phyloP scores from a whole-genome alignment of 1,140 invertebrate species.

The Calycopis cecrops region DNA sequence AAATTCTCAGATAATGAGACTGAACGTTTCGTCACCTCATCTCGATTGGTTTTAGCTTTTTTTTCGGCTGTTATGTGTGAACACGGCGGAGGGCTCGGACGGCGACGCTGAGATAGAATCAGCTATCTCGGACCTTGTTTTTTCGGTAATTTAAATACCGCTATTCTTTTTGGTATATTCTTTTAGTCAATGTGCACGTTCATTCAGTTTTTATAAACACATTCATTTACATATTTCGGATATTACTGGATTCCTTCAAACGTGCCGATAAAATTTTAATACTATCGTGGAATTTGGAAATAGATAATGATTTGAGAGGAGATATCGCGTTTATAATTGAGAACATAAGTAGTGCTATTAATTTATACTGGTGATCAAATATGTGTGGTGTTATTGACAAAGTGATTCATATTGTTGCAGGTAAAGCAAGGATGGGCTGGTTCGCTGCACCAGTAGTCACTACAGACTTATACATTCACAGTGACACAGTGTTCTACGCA shows the following conservation, averaged over 20 bases:
- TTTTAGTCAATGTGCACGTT: conserved; percentile 41
- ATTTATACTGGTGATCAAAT: too few species aligned
- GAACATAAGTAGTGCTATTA: too few species aligned
- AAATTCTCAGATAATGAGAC: conserved; percentile 74
- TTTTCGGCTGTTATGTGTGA: conserved; percentile 66
- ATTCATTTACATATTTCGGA: conserved; percentile 15
- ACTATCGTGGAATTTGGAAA: conserved; percentile 1
- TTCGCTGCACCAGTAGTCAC: conserved; percentile 31
- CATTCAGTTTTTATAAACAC: conserved; percentile 27
- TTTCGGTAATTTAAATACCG: conserved; percentile 68
- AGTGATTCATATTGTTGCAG: conserved; percentile 47
- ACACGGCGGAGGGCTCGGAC: conserved; percentile 51
- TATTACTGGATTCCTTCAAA: neutral
- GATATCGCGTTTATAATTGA: too few species aligned
- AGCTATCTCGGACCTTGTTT: conserved; percentile 55
- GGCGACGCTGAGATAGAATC: conserved; percentile 59
- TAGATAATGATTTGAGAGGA: neutral
- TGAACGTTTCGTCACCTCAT: conserved; percentile 74
- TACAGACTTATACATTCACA: conserved; percentile 46
- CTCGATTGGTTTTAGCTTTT: conserved; percentile 63
- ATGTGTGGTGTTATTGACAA: conserved; percentile 1
- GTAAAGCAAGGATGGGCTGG: conserved; percentile 57
- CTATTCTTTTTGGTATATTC: conserved; percentile 58
- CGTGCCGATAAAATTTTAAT: conserved; percentile 1
- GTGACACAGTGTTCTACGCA: conserved; percentile 57